Conservation (phyloP, 2,797 vertebrate genomes). For the Tragelaphus eurycerus region DNA sequence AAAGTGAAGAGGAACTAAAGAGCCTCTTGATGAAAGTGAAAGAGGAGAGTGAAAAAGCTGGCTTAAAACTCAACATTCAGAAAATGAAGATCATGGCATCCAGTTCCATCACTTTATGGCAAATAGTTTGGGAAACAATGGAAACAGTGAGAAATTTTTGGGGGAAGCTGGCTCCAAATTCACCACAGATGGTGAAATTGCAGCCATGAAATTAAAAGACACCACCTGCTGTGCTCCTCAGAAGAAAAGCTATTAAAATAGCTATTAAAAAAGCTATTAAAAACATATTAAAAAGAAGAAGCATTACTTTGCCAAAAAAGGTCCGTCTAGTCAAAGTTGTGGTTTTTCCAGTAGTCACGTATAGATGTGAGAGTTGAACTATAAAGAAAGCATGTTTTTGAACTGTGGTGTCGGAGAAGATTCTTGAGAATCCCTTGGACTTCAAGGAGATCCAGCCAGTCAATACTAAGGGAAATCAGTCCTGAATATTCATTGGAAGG, state of each 20-base stretch:
- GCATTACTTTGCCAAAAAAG: no score
- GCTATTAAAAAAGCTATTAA: no score
- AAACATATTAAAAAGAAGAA: background rate
- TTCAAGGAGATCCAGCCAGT: background rate
- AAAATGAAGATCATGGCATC: background rate
- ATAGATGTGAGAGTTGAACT: background rate
- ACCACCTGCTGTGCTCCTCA: background rate
- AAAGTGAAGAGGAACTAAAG: background rate
- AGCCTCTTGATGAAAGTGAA: background rate
- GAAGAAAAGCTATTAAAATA: background rate
- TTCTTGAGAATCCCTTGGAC: background rate
- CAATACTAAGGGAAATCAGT: background rate
- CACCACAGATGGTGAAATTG: background rate
- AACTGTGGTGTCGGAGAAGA: no score
- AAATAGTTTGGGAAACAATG: background rate
- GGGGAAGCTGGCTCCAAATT: accelerated
- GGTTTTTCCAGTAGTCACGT: background rate
- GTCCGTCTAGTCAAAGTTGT: no score
- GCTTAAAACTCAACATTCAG: background rate
- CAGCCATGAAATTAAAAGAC: background rate
- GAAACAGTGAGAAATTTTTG: background rate
- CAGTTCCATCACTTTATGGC: background rate
- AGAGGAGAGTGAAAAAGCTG: background rate
- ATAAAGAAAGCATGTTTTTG: background rate
- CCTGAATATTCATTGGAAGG: background rate